Percentiles rank a stretch among this genome's conserved stretches.
phyloP scores from a whole-genome alignment of 2,797 vertebrate species.

The Acomys russatus region DNA sequence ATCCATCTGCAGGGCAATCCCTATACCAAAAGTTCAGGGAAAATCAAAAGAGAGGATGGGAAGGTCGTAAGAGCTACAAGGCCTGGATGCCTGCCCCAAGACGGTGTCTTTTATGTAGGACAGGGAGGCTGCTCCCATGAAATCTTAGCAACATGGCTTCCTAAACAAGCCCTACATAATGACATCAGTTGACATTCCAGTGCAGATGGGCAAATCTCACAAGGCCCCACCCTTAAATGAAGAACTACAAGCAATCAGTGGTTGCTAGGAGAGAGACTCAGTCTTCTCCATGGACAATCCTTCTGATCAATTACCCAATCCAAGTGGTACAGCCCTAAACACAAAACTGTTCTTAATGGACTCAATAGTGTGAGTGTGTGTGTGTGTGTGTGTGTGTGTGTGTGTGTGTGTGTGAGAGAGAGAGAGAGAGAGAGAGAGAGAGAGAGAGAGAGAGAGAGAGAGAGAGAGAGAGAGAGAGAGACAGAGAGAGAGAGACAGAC shows the following conservation, averaged over 20 bases:
- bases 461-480: no score
- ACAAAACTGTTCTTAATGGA: not conserved
- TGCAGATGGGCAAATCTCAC: not conserved
- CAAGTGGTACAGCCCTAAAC: not conserved
- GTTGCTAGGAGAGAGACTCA: not conserved
- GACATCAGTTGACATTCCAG: not conserved
- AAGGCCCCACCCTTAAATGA: not conserved
- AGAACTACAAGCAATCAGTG: not conserved
- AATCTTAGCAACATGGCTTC: not conserved
- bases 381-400: no score
- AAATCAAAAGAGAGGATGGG: not conserved
- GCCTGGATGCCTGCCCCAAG: no score
- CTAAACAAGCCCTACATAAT: not conserved
- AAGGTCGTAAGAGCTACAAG: not conserved
- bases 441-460: no score
- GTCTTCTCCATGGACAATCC: not conserved
- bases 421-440: no score
- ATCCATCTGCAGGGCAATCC: not conserved
- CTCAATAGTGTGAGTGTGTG: not conserved
- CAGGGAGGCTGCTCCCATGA: not conserved
- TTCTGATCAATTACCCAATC: not conserved
- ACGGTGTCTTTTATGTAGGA: not conserved
- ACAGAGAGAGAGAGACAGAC: no score
- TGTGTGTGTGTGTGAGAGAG: no score
- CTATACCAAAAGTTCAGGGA: not conserved